A percentile compares a stretch with the other conserved stretches of the same genome.
phyloP scores from a whole-genome alignment of 2,888 invertebrate genomes.

The Sphinx pinastri region DNA sequence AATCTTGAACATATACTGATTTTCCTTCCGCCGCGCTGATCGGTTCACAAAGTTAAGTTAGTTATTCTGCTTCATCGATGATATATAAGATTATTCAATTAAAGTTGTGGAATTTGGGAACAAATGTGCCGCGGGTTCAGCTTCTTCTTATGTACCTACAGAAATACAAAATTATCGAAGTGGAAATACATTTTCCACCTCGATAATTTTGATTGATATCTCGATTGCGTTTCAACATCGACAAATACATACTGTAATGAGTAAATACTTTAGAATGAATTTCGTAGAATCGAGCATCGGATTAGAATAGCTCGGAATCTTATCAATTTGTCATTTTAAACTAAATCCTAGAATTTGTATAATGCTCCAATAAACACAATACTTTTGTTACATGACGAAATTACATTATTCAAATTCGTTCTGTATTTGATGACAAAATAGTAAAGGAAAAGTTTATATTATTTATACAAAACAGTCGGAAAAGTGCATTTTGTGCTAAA shows the following conservation, averaged over 20 bases:
- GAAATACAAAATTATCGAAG: constrained; percentile 21
- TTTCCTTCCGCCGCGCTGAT: neutral
- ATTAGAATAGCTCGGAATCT: constrained; percentile 31
- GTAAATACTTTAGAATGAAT: constrained; percentile 23
- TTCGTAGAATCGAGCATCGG: constrained; percentile 25
- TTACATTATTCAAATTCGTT: neutral
- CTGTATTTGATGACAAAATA: neutral
- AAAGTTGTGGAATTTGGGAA: constrained; percentile 26
- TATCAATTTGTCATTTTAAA: constrained; percentile 22
- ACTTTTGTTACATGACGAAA: neutral
- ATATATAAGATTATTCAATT: constrained; percentile 34
- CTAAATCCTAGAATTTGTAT: neutral
- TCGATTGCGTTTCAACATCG: constrained; percentile 15
- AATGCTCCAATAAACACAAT: constrained; percentile 1
- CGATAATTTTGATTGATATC: neutral
- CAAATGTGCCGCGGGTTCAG: constrained; percentile 1
- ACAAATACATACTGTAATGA: constrained; percentile 9
- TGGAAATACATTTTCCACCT: constrained; percentile 12
- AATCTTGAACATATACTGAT: neutral
- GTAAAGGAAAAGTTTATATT: neutral
- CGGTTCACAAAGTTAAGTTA: constrained; percentile 33
- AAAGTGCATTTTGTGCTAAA: neutral
- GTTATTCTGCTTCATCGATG: constrained; percentile 32
- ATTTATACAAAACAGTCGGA: too few relatives aligned
- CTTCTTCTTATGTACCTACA: neutral